Evolutionary conservation across 2,888 invertebrate genomes (phyloP).

Genomic region (Tubiluchus corallicola): DNA sequence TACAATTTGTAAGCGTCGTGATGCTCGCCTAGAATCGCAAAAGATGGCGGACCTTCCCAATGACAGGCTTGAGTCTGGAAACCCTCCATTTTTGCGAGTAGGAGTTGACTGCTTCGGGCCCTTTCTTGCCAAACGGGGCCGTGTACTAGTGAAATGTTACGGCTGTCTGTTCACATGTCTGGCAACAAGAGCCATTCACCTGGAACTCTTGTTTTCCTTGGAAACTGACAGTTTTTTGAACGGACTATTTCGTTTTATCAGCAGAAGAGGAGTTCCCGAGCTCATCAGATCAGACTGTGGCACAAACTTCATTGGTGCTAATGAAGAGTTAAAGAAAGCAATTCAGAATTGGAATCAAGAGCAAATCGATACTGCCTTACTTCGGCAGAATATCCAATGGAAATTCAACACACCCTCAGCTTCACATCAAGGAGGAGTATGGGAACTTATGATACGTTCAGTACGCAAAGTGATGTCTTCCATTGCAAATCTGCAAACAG

Average conservation of each 20-base stretch:
- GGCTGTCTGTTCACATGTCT: constrained; percentile 9
- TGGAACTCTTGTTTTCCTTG: constrained; percentile 5
- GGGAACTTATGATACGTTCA: constrained; percentile 14
- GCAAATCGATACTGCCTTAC: neutral
- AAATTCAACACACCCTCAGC: constrained; percentile 13
- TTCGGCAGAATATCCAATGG: constrained; percentile 10
- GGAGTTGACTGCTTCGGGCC: constrained; percentile 10
- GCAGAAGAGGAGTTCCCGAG: constrained; percentile 9
- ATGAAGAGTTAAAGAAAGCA: constrained; percentile 10
- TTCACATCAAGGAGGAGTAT: constrained; percentile 15
- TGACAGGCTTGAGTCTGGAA: neutral
- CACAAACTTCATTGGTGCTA: constrained; percentile 13
- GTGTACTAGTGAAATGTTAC: constrained; percentile 6
- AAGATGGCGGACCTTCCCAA: constrained; percentile 7
- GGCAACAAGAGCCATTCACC: constrained; percentile 5
- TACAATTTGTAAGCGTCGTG: neutral
- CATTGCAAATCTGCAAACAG: constrained; percentile 8
- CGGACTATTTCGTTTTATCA: constrained; percentile 8
- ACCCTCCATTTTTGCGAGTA: constrained; percentile 1
- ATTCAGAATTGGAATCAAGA: constrained; percentile 10
- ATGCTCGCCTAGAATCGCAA: constrained; percentile 4
- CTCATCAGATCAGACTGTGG: constrained; percentile 13
- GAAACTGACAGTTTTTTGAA: constrained; percentile 8
- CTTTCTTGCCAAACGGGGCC: constrained; percentile 7
- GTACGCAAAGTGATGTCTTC: constrained; percentile 11